Percentiles rank a stretch among this genome's conserved stretches.
These are phyloP conservation scores for Phycodurus eques DNA, from an alignment of 2,113 vertebrate species.

Conservation along the genomic window DNA sequence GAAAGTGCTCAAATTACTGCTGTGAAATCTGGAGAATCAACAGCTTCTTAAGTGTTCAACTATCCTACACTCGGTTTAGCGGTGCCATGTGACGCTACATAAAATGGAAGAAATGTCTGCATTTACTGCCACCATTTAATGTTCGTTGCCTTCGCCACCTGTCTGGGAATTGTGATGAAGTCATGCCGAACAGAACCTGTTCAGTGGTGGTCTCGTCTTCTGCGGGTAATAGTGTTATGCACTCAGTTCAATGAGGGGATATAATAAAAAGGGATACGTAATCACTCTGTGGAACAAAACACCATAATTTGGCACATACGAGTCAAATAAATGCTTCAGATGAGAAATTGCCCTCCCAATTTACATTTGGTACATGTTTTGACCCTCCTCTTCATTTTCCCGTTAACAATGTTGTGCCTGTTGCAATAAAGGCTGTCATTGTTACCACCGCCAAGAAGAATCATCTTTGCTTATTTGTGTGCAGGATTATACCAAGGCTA, in stretches of 20 bases:
- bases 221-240: conserved; percentile 25
- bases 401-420: conserved; percentile 23
- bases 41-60: conserved; percentile 48
- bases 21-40: conserved; percentile 57
- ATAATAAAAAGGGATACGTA: conserved; percentile 38
- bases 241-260: conserved; percentile 28
- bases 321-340: conserved; percentile 58
- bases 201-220: conserved; percentile 33
- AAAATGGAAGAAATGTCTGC: conserved; percentile 36
- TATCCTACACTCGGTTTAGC: conserved; percentile 27
- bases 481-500: conserved; percentile 3
- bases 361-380: conserved; percentile 33
- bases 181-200: conserved; percentile 34
- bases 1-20: conserved; percentile 59
- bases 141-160: conserved; percentile 49
- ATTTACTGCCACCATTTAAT: conserved; percentile 37
- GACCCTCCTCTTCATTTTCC: conserved; percentile 12
- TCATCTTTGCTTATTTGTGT: background rate
- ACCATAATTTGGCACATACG: conserved; percentile 48
- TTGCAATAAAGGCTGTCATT: conserved; percentile 14
- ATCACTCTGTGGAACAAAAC: conserved; percentile 54
- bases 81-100: conserved; percentile 19
- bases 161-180: conserved; percentile 42
- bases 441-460: background rate
- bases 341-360: conserved; percentile 60